Base-by-base conservation (phyloP, 1,140 invertebrate genomes). In the Pseudomyrmex concolor region DNA sequence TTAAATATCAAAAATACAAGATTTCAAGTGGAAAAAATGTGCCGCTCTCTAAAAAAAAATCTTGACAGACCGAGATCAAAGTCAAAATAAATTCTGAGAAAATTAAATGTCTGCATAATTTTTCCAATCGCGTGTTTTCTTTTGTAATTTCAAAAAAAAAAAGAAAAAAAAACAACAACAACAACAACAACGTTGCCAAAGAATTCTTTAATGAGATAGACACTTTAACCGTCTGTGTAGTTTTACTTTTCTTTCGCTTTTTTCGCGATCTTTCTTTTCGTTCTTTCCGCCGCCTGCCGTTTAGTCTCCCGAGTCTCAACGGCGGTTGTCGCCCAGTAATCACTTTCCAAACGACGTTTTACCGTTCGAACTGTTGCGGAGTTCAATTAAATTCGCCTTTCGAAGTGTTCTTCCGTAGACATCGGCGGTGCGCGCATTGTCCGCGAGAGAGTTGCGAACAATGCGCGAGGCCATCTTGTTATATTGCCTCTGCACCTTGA, bases 311-410 rank as follows among this genome's bases (percentile, higher is more conserved):
- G 55, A 57, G 43, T 62, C 60, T 62, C 60, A 66, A 76, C 63
- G 12, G 5, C n/a, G 57, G 22, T 34, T 48, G 51, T 48, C 55
- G 34, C 34, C 5, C 34, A 7, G 5, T 63, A 57, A 71, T 50
- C 51, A 22, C 68, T 84, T 80, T 86, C 64, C 25, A 83, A 87
- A 78, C 67, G 84, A 84, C 60, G 50, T 67, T 66, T 83, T 64
- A 71, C 34, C 34, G 59, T 72, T 87, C 59, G 25, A 60, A 34
- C 10, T 2, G 50, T 51, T 34, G 34, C 34, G 34, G 70, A 86
- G 48, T 76, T 76, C 60, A 86, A 87, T 87, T 87, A 67, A 87
- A 86, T 87, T 86, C 84, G 73, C 68, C 83, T 81, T 54, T 70
- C 74, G 71, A 81, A 72, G 22, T 81, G 15, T 77, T 77, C 60